These are phyloP conservation scores for Rhegmatorhina hoffmannsi DNA, from an alignment of 2,113 vertebrate genomes.

Conservation along the genomic window DNA sequence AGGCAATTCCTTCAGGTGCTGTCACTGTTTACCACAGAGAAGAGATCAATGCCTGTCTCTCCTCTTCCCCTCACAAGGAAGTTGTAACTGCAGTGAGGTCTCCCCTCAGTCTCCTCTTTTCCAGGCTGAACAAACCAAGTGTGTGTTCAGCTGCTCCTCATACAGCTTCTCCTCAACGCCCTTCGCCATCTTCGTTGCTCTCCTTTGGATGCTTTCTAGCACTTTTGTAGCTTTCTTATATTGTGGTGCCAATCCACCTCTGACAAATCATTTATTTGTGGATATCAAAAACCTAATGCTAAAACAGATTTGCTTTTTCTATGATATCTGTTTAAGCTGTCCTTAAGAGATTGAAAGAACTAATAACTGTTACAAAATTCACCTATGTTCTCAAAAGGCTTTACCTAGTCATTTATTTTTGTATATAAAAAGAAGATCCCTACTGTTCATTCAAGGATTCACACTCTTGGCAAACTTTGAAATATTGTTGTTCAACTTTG, in stretches of 20 bases:
- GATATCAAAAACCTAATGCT: not conserved
- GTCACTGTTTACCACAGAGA: rapidly evolving
- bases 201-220: not conserved
- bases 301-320: not conserved
- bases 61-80: not conserved
- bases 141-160: not conserved
- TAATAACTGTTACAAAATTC: not conserved
- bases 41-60: not conserved
- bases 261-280: not conserved
- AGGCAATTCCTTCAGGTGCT: not conserved
- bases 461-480: not conserved
- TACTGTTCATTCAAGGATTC: not conserved
- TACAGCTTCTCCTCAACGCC: not conserved
- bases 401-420: not conserved
- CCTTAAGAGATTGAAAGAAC: not conserved
- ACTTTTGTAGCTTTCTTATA: not conserved
- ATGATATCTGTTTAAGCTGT: not conserved
- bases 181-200: not conserved
- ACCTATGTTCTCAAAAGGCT: not conserved
- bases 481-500: not conserved
- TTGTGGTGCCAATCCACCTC: not conserved
- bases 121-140: not conserved
- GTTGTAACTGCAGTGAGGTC: not conserved
- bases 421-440: not conserved
- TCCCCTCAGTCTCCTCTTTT: not conserved